These are phyloP conservation scores for Agriopis marginaria DNA, from an alignment of 2,888 invertebrate genomes.

Conservation along the genomic window DNA sequence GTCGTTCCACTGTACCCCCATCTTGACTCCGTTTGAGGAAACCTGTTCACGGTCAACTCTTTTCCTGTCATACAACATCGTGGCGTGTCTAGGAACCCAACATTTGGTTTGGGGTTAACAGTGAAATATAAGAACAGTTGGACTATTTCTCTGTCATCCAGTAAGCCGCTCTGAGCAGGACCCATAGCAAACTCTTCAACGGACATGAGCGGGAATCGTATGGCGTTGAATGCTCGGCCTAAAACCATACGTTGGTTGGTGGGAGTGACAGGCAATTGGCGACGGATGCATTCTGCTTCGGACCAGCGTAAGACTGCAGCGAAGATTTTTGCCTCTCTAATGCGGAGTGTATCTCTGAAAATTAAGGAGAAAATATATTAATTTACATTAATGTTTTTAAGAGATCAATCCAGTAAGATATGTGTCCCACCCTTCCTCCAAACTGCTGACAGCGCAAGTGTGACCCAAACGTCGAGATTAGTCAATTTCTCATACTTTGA, in stretches of 20 bases:
- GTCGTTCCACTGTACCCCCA: conserved; percentile 95
- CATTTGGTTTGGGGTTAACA: conserved; percentile 91
- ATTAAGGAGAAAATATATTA: neutral
- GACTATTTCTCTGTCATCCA: conserved; percentile 92
- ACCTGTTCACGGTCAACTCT: conserved; percentile 90
- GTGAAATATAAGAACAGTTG: conserved; percentile 90
- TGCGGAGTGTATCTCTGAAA: conserved; percentile 91
- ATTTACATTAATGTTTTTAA: too few species aligned
- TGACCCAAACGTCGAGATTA: too few species aligned
- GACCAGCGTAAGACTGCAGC: conserved; percentile 91
- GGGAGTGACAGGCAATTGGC: conserved; percentile 88
- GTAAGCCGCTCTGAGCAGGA: conserved; percentile 90
- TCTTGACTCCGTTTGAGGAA: conserved; percentile 91
- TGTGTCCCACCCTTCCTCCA: too few species aligned
- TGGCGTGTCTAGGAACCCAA: conserved; percentile 90
- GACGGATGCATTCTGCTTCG: conserved; percentile 90
- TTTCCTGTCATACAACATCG: conserved; percentile 93
- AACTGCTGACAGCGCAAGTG: too few species aligned
- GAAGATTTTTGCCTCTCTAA: conserved; percentile 92
- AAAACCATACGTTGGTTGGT: conserved; percentile 90
- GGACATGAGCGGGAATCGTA: conserved; percentile 94
- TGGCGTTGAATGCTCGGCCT: conserved; percentile 89
- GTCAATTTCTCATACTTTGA: too few species aligned
- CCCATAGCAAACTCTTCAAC: conserved; percentile 94
- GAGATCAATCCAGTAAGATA: too few species aligned